Conservation (phyloP, 2,113 vertebrate genomes). For the Amblyornis subalaris region DNA sequence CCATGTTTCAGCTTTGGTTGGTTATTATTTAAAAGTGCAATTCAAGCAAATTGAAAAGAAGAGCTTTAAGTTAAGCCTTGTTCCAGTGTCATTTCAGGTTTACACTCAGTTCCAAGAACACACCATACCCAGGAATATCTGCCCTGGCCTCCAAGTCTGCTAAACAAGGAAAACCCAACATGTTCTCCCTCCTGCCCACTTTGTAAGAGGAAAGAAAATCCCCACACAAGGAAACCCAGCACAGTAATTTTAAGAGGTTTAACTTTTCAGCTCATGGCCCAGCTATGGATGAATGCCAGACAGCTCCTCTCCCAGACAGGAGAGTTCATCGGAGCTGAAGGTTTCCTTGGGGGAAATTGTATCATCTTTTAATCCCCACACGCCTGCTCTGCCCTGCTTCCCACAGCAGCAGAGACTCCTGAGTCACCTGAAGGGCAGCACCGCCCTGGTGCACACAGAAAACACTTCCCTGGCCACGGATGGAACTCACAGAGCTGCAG, state of each 20-base stretch:
- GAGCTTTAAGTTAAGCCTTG: neutral
- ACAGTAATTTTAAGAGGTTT: neutral
- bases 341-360: slow-evolving; percentile 5
- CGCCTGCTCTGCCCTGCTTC: neutral
- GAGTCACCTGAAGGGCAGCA: slow-evolving; percentile 12
- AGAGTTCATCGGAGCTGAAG: neutral
- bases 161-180: neutral
- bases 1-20: neutral
- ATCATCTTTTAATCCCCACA: neutral
- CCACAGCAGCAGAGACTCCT: neutral
- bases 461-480: neutral
- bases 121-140: neutral
- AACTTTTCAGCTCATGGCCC: slow-evolving; percentile 16
- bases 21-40: neutral
- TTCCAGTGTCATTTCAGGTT: neutral
- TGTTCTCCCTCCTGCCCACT: neutral
- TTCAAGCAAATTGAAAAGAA: neutral
- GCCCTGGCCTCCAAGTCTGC: neutral
- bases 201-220: neutral
- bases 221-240: neutral
- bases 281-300: slow-evolving; percentile 7
- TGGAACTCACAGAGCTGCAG: neutral
- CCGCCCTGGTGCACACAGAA: rapidly evolving
- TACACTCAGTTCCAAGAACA: neutral
- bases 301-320: slow-evolving; percentile 1